Conservation (phyloP, 2,113 vertebrate genomes). For the Empidonax alnorum region DNA sequence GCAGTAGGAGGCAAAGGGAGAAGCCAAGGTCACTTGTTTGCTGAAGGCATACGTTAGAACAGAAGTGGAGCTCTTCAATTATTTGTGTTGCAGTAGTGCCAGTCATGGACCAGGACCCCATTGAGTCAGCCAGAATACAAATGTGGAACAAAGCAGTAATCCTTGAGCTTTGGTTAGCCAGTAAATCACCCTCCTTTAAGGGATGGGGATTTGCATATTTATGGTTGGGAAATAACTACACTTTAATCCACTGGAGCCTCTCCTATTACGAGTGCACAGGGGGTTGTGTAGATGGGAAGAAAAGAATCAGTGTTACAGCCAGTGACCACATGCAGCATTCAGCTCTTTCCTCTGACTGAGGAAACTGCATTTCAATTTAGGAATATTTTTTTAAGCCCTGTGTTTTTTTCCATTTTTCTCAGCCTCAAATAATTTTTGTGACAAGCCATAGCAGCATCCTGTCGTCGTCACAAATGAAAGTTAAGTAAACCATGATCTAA, state of each 20-base stretch:
- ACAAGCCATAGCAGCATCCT: slow-evolving; percentile 7
- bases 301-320: not conserved
- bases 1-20: not conserved
- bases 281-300: not conserved
- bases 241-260: not conserved
- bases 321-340: not conserved
- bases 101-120: not conserved
- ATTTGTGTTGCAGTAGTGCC: not conserved
- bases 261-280: not conserved
- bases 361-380: not conserved
- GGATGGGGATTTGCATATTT: not conserved
- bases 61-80: not conserved
- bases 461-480: not conserved
- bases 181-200: not conserved
- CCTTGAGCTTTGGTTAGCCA: not conserved
- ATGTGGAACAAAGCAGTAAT: slow-evolving; percentile 9
- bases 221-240: not conserved
- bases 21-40: not conserved
- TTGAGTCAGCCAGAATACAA: not conserved
- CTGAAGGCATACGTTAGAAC: not conserved
- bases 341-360: not conserved
- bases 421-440: slow-evolving; percentile 13
- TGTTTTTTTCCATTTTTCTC: not conserved
- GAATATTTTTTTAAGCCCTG: not conserved
- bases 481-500: not conserved